Evolutionary conservation across 2,113 vertebrate species (phyloP), one percentile per base, ranked within the genome.

Genomic region (Carettochelys insculpta): DNA sequence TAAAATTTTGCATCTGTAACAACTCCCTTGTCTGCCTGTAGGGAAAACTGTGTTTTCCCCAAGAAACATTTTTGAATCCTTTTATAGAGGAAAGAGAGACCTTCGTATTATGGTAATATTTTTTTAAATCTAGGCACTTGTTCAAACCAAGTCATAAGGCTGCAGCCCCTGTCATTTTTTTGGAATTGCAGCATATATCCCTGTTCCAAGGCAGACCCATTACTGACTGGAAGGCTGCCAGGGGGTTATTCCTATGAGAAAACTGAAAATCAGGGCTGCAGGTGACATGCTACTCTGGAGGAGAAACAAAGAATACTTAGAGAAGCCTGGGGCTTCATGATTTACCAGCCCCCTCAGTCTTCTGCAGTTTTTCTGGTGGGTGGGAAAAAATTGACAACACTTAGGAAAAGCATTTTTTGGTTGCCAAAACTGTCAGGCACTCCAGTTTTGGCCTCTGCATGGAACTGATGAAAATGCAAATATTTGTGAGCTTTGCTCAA

Each of bases 371-470:
- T 97, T 97, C 94, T 94, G 92, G 27, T 95, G 93, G 97, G 96
- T 97, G 97, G 96, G 96, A 97, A 97, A 95, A 97, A 97, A 95
- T 79, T 93, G 95, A 86, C 96, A 96, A 95, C 95, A 95, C 92
- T 94, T 92, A 95, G 93, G 88, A 97, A 91, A 87, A 90, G 87
- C 91, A 94, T 95, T 96, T 96, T 95, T 95, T 95, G 68, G 90
- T 95, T 97, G 94, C 94, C 94, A 97, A 96, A 97, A 93, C 87
- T 95, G 92, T 92, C 90, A 56, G 85, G 87, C 86, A 85, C 95
- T 92, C 97, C 91, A 48, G 79, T 95, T 96, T 97, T 96, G 61
- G 88, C 95, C 95, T 97, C 85, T 90, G 96, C 80, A 95, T 86
- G 86, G 96, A 97, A 97, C 96, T 95, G 92, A 95, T 92, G 89